Base-by-base conservation (phyloP, 2,888 invertebrate species). In the Cephalotes varians region DNA sequence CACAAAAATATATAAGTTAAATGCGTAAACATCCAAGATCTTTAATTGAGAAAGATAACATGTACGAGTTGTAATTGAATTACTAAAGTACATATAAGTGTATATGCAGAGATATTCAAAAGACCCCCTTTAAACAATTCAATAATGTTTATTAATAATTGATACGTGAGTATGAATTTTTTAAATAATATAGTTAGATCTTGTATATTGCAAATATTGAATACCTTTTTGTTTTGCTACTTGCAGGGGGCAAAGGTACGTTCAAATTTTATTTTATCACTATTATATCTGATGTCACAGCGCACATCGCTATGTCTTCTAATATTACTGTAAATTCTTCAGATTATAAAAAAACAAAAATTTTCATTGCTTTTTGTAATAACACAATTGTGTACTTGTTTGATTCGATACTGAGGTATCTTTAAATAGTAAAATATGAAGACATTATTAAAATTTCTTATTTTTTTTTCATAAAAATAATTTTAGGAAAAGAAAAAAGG, bases 231-330 rank as follows among this genome's bases (percentile, higher is more conserved):
- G 91, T 94, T 94, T 93, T 93, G 91, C 93, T 93, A 93, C 93
- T 94, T 94, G 88, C 94, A 96, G 96, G 96, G 96, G 95, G 96
- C 96, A 94, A 96, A 96, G 96, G 96, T 96, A 96, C 95, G 96
- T 96, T 95, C 88, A 92, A 93, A 91, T 93, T 92, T 92, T 92
- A 85, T 85, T 90, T 85, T 81, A 88, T 81, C 85, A 88, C 88
- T 88, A 82, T 83, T 77, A 65, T 81, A 74, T 62, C 84, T 82
- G 82, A 65, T 85, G 85, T 77, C 54, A 85, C 72, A 85, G 83
- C 81, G 81, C 81, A 85, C 90, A 88, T 81, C 77, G 88, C 88
- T 87, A 83, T 87, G 47, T 76, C 56, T 82, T 82, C 49, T 72
- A 74, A 85, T 56, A 77, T 73, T 83, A 74, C 87, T 64, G 47